Conservation (phyloP, 2,797 vertebrate species). For the Pangasius larnaudii region DNA sequence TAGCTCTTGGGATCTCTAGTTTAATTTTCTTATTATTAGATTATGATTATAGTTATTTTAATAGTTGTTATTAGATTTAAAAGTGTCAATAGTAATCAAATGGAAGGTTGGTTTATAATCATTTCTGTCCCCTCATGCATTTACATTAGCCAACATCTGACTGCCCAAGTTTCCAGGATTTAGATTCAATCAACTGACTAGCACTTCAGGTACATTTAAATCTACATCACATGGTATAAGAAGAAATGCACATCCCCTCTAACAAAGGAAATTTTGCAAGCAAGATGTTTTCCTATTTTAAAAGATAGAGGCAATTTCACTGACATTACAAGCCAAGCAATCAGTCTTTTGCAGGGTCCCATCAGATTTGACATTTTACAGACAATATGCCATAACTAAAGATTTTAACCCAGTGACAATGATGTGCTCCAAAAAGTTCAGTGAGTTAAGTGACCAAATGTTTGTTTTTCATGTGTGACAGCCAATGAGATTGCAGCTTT, state of each 20-base stretch:
- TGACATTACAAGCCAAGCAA: not conserved
- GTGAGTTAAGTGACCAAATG: not conserved
- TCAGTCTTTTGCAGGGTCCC: not conserved
- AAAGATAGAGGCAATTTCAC: not conserved
- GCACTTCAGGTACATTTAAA: not conserved
- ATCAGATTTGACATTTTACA: not conserved
- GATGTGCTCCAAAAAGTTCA: not conserved
- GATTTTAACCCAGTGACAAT: not conserved
- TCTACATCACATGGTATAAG: not conserved
- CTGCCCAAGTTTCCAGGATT: not conserved
- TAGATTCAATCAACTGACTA: not conserved
- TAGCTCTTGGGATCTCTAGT: not conserved
- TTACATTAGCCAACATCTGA: not conserved
- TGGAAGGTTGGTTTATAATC: not conserved
- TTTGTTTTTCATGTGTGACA: not conserved
- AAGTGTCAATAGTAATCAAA: not conserved
- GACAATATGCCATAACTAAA: not conserved
- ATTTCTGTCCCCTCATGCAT: not conserved
- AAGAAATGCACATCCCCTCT: not conserved
- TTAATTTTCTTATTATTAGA: not conserved
- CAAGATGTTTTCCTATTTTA: not conserved
- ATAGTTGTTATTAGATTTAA: not conserved
- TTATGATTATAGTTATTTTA: not conserved
- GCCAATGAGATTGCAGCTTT: not conserved
- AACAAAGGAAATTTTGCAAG: not conserved